Conservation (phyloP, 2,797 vertebrate species). For the Squalus acanthias region DNA sequence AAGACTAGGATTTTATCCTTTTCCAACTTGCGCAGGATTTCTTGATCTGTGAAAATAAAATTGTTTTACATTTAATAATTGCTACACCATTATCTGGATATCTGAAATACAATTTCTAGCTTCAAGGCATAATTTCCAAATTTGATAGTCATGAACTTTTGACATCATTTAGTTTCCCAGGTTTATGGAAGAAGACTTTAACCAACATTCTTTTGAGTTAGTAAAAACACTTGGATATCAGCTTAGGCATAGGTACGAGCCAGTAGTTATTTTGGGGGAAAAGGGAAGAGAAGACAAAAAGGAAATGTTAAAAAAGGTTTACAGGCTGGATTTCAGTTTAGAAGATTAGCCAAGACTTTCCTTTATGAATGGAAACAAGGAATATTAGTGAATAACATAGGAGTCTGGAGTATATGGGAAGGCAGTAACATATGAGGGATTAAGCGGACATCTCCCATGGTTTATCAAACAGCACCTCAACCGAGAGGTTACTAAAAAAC, state of each 20-base stretch:
- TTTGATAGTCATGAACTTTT: background rate
- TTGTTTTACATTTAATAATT: background rate
- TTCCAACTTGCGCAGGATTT: conserved; percentile 82
- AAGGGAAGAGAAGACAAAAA: background rate
- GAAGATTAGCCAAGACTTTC: background rate
- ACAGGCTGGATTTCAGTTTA: background rate
- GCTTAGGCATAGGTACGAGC: background rate
- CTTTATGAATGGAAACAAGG: no score
- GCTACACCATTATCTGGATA: background rate
- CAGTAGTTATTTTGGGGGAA: background rate
- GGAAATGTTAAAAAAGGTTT: background rate
- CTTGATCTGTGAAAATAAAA: conserved; percentile 70
- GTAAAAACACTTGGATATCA: background rate
- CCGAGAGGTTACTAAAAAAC: no score
- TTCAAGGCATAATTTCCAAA: background rate
- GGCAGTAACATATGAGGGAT: no score
- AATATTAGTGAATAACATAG: no score
- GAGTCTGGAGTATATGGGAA: no score
- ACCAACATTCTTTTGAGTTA: background rate
- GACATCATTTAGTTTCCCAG: background rate
- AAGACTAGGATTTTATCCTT: conserved; percentile 96
- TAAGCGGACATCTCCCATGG: no score
- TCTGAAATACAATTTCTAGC: background rate
- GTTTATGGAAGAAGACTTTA: background rate
- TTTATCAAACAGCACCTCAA: no score